phyloP scores from a whole-genome alignment of 1,140 invertebrate species.

The Halesus radiatus region DNA sequence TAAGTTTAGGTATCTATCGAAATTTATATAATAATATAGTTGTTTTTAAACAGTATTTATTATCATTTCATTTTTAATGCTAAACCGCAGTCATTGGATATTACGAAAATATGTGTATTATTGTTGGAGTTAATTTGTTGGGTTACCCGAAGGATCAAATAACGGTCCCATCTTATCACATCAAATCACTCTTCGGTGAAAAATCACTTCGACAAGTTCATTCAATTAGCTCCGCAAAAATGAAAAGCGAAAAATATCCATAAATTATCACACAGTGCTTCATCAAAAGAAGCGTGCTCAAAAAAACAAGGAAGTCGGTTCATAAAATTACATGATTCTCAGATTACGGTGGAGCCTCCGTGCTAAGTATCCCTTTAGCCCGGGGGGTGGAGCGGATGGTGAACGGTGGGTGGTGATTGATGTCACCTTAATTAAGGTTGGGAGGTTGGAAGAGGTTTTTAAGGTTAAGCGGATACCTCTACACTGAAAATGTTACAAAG shows the following conservation, averaged over 20 bases:
- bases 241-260: constrained; percentile 42
- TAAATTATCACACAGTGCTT: constrained; percentile 15
- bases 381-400: background rate
- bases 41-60: too few species aligned
- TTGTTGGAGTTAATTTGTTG: too few species aligned
- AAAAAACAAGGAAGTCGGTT: constrained; percentile 10
- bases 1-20: too few species aligned
- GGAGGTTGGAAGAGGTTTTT: constrained; percentile 3
- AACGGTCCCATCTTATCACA: too few species aligned
- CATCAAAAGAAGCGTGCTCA: background rate
- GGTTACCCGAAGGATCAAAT: too few species aligned
- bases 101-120: too few species aligned
- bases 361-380: background rate
- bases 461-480: constrained; percentile 14
- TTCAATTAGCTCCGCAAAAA: too few species aligned
- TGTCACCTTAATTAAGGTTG: constrained; percentile 35
- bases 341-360: constrained; percentile 4
- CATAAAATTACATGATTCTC: background rate
- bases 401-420: constrained; percentile 22
- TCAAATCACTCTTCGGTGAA: too few species aligned
- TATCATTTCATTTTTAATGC: too few species aligned
- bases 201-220: too few species aligned
- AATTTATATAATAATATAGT: too few species aligned
- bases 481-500: background rate
- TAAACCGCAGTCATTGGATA: too few species aligned